A percentile compares a stretch with the other conserved stretches of the same genome.
These are phyloP conservation scores for Shargacucullia verbasci DNA, from an alignment of 2,888 invertebrate species.

Conservation along the genomic window DNA sequence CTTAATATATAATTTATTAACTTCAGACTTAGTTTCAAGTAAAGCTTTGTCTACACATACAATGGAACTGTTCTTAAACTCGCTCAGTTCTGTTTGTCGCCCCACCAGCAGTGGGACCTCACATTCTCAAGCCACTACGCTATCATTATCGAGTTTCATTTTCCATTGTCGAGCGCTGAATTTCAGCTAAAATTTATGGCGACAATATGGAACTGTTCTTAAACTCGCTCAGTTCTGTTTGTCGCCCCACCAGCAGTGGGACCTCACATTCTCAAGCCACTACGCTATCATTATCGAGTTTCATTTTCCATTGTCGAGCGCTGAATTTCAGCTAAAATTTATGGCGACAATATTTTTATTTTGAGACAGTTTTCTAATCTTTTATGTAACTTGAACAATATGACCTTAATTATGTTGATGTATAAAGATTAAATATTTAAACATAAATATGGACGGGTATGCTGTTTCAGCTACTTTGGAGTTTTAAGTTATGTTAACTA, in stretches of 20 bases:
- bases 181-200: constrained; percentile 35
- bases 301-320: constrained; percentile 22
- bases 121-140: constrained; percentile 18
- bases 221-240: no score
- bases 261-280: constrained; percentile 16
- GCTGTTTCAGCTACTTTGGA: no score
- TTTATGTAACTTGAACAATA: not conserved
- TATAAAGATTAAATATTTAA: no score
- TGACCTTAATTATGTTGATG: no score
- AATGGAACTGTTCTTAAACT: no score
- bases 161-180: constrained; percentile 28
- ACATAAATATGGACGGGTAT: no score
- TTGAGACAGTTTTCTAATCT: constrained; percentile 19
- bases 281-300: constrained; percentile 43
- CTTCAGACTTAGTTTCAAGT: no score
- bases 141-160: constrained; percentile 44
- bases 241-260: constrained; percentile 19
- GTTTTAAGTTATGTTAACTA: no score
- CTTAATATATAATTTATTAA: no score
- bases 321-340: constrained; percentile 41
- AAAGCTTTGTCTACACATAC: no score
- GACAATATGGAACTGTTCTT: no score
- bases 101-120: constrained; percentile 20
- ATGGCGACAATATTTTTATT: constrained; percentile 21
- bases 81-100: constrained; percentile 1